A percentile compares a stretch with the other conserved stretches of the same genome.
Evolutionary conservation across 2,888 invertebrate genomes (phyloP).

Genomic region (Pseudococcus longispinus): DNA sequence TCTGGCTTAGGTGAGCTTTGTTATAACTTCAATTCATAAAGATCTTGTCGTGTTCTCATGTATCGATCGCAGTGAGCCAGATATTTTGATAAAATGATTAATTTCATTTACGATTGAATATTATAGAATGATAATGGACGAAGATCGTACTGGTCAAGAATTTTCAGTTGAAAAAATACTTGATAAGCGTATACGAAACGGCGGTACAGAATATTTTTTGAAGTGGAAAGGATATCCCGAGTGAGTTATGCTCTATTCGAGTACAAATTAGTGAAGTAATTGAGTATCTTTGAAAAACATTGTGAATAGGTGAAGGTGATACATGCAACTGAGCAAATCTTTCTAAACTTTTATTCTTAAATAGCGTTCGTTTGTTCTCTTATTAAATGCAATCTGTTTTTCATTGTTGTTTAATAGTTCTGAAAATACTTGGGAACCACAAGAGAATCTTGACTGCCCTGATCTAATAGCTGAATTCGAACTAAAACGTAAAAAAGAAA

Average conservation of each 20-base stretch:
- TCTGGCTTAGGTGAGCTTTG: background rate
- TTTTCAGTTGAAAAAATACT: conserved; percentile 91
- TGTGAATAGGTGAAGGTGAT: background rate
- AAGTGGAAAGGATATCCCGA: conserved; percentile 85
- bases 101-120: background rate
- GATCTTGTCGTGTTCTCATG: background rate
- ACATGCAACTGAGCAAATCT: background rate
- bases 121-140: conserved; percentile 55
- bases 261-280: too few relatives aligned
- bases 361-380: background rate
- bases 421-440: conserved; percentile 96
- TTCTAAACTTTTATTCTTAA: background rate
- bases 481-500: conserved; percentile 70
- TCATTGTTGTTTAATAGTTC: conserved; percentile 63
- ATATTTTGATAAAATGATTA: background rate
- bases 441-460: conserved; percentile 88
- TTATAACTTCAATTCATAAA: background rate
- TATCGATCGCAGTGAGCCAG: background rate
- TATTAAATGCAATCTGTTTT: background rate
- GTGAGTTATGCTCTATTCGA: background rate
- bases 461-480: conserved; percentile 85
- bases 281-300: background rate
- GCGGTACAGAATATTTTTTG: conserved; percentile 75
- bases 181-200: conserved; percentile 78
- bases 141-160: conserved; percentile 72